These are phyloP conservation scores for Peromyscus melanophrys DNA, from an alignment of 2,797 vertebrate species.

Conservation along the genomic window DNA sequence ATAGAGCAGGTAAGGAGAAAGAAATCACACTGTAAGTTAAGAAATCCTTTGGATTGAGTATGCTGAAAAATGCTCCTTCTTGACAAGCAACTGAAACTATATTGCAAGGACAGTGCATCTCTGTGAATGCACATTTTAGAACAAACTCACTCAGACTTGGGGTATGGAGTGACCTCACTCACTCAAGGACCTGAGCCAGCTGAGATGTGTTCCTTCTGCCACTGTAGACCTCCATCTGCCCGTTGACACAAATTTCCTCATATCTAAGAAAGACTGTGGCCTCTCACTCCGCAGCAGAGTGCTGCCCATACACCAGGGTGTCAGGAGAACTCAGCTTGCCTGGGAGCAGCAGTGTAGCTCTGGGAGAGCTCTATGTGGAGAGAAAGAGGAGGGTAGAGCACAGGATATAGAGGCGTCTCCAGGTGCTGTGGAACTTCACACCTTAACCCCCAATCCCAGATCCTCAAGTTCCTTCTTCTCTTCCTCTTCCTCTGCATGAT, in stretches of 20 bases:
- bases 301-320: not conserved
- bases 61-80: not conserved
- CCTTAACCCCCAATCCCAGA: not conserved
- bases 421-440: not conserved
- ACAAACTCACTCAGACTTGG: not conserved
- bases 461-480: not conserved
- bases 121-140: not conserved
- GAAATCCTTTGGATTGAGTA: not conserved
- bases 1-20: not conserved
- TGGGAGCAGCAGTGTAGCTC: not conserved
- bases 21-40: not conserved
- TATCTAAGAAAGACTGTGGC: not conserved
- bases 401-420: not conserved
- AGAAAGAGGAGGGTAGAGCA: not conserved
- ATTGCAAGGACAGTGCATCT: not conserved
- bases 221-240: rapidly evolving
- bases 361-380: no score
- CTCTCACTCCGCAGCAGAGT: not conserved
- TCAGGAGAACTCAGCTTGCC: not conserved
- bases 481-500: rapidly evolving
- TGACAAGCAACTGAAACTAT: not conserved
- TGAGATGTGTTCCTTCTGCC: not conserved
- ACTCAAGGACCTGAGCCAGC: no score
- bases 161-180: not conserved
- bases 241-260: no score